These are phyloP conservation scores for Vicugna pacos DNA, from an alignment of 2,113 vertebrate genomes.

Conservation along the genomic window DNA sequence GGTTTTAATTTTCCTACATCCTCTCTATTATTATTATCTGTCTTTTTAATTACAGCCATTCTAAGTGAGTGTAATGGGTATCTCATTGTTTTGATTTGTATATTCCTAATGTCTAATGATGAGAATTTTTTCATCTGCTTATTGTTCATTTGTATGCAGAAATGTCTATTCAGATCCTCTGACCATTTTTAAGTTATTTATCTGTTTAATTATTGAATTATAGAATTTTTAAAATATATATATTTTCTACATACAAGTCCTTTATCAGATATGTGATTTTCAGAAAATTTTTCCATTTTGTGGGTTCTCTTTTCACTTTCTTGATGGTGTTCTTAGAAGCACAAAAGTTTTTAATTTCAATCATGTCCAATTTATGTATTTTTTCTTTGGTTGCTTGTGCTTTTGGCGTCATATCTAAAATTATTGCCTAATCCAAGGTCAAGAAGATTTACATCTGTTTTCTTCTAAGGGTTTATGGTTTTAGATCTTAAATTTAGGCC, in stretches of 20 bases:
- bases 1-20: not conserved
- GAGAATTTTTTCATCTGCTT: not conserved
- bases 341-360: not conserved
- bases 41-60: not conserved
- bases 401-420: not conserved
- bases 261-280: not conserved
- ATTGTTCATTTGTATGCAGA: not conserved
- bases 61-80: not conserved
- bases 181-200: not conserved
- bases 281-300: not conserved
- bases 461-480: not conserved
- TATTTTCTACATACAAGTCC: not conserved
- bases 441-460: not conserved
- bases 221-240: not conserved
- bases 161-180: not conserved
- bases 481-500: not conserved
- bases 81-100: not conserved
- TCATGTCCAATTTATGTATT: not conserved
- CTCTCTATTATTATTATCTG: not conserved
- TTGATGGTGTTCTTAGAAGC: not conserved
- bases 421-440: not conserved
- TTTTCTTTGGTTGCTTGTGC: not conserved
- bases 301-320: not conserved
- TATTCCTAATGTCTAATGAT: not conserved
- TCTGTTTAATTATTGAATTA: not conserved